Conservation (phyloP, 1,140 invertebrate genomes). For the Rhagoletis pomonella region DNA sequence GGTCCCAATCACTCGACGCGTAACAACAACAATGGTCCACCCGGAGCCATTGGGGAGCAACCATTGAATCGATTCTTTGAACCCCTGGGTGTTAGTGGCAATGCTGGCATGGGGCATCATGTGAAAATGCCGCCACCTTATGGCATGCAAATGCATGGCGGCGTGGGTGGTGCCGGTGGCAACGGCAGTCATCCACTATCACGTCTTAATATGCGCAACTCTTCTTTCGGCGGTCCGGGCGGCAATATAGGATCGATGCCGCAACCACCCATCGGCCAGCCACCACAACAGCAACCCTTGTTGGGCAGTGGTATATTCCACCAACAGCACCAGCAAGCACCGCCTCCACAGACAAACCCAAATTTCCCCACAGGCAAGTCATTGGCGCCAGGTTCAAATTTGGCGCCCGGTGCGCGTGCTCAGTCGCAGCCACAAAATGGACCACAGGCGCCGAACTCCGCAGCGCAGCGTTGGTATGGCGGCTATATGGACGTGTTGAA, state of each 20-base stretch:
- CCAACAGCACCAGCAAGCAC: constrained; percentile 60
- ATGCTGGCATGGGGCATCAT: constrained; percentile 55
- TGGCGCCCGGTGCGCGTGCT: constrained; percentile 57
- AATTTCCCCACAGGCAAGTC: constrained; percentile 59
- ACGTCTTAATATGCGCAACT: constrained; percentile 86
- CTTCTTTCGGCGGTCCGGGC: constrained; percentile 77
- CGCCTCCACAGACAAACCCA: constrained; percentile 58
- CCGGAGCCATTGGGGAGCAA: constrained; percentile 53
- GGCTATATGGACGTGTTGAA: constrained; percentile 64
- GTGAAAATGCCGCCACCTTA: constrained; percentile 56
- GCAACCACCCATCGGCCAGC: constrained; percentile 39
- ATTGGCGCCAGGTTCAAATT: constrained; percentile 33
- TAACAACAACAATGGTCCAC: constrained; percentile 47
- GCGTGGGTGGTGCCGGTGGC: constrained; percentile 9
- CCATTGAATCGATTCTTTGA: constrained; percentile 54
- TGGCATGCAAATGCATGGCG: constrained; percentile 50
- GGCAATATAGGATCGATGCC: constrained; percentile 30
- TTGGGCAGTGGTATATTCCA: constrained; percentile 57
- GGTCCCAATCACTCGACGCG: constrained; percentile 59
- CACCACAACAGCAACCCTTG: constrained; percentile 53
- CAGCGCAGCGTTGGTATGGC: constrained; percentile 67
- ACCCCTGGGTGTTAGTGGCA: neutral
- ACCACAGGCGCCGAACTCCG: constrained; percentile 50
- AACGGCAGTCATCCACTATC: constrained; percentile 77
- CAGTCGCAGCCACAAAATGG: constrained; percentile 61